Conservation (phyloP, 1,140 invertebrate genomes). For the Halesus radiatus region DNA sequence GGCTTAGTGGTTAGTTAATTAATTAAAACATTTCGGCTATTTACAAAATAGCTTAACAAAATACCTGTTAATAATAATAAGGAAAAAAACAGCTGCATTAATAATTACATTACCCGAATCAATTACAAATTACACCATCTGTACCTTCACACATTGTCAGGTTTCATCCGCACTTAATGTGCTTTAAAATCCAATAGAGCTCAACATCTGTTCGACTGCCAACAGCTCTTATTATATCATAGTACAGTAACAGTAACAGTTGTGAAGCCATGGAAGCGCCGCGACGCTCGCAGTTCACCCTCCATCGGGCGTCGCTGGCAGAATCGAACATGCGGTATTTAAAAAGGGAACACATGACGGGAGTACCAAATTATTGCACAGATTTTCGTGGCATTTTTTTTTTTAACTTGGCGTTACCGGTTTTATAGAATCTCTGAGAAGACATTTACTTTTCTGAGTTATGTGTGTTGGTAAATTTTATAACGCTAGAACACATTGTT, state of each 20-base stretch:
- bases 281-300: conserved; percentile 11
- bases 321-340: neutral
- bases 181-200: conserved; percentile 37
- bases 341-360: conserved; percentile 5
- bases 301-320: conserved; percentile 14
- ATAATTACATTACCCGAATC: neutral
- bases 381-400: no score
- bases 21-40: no score
- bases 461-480: no score
- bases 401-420: no score
- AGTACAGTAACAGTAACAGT: conserved; percentile 4
- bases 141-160: neutral
- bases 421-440: no score
- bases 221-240: neutral
- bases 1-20: no score
- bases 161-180: conserved; percentile 16
- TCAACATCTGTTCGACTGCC: conserved; percentile 22
- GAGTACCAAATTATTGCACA: no score
- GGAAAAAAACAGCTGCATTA: neutral
- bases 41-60: no score
- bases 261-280: conserved; percentile 32
- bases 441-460: no score
- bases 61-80: no score
- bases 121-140: neutral
- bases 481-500: no score